A percentile compares a stretch with the other conserved stretches of the same genome.
These are phyloP conservation scores for Lates japonicus DNA, from an alignment of 2,797 vertebrate species.

Conservation along the genomic window DNA sequence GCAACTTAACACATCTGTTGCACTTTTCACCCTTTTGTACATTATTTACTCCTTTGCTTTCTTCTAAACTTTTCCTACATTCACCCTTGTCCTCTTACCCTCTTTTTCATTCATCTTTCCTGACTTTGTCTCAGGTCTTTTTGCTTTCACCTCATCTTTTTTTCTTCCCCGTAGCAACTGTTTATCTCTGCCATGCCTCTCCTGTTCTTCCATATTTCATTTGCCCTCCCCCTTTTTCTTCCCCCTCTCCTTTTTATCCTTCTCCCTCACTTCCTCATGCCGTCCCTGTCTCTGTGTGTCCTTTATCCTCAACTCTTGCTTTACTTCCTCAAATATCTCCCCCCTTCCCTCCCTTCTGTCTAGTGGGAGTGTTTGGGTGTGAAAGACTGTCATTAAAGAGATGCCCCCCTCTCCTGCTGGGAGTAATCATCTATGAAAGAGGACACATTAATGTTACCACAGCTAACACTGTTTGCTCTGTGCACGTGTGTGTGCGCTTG, in stretches of 20 bases:
- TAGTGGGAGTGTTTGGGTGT: slow-evolving; percentile 70
- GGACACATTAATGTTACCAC: slow-evolving; percentile 80
- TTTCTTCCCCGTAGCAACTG: slow-evolving; percentile 6
- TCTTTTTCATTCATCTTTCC: slow-evolving; percentile 27
- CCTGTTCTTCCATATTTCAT: slow-evolving; percentile 14
- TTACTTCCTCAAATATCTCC: slow-evolving; percentile 44
- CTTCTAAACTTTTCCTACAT: slow-evolving; percentile 15
- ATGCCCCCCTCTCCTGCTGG: slow-evolving; percentile 81
- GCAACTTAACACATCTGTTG: slow-evolving; percentile 33
- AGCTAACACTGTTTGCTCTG: slow-evolving; percentile 69
- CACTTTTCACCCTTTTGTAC: slow-evolving; percentile 31
- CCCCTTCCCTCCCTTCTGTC: slow-evolving; percentile 33
- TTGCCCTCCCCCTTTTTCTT: slow-evolving; percentile 11
- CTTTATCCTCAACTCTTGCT: slow-evolving; percentile 44
- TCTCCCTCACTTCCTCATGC: slow-evolving; percentile 11
- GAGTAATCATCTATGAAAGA: slow-evolving; percentile 87
- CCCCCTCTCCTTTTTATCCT: slow-evolving; percentile 19
- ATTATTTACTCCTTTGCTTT: slow-evolving; percentile 34
- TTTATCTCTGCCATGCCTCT: slow-evolving; percentile 27
- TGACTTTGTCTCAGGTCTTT: slow-evolving; percentile 4
- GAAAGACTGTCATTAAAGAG: slow-evolving; percentile 82
- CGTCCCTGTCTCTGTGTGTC: slow-evolving; percentile 27
- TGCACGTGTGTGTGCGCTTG: slow-evolving; percentile 34
- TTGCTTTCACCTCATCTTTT: background rate
- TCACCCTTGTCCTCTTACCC: slow-evolving; percentile 21